Evolutionary conservation across 2,797 vertebrate species (phyloP).

Genomic region (Gallinago nigripennis): DNA sequence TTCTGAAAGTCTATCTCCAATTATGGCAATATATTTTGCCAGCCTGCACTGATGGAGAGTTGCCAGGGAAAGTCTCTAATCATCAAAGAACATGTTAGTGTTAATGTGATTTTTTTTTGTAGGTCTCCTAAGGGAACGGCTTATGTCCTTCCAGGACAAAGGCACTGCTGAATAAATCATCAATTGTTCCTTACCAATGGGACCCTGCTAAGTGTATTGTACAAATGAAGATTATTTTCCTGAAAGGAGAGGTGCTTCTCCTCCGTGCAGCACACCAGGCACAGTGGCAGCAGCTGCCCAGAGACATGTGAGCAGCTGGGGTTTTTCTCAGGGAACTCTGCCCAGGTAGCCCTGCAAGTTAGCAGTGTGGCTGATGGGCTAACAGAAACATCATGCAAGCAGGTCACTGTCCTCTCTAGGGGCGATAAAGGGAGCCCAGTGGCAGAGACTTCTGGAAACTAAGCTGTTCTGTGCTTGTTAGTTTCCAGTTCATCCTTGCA

Average conservation of each 20-base stretch:
- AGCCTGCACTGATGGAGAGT: not conserved
- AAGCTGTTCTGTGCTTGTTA: not conserved
- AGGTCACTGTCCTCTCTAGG: not conserved
- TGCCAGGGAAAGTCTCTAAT: conserved; percentile 53
- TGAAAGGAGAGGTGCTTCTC: not conserved
- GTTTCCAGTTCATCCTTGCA: not conserved
- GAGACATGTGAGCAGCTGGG: not conserved
- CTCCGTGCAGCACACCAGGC: not conserved
- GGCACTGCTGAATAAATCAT: conserved; percentile 14
- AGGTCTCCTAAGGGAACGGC: conserved; percentile 17
- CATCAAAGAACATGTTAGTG: conserved; percentile 4
- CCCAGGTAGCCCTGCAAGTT: not conserved
- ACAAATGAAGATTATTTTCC: not conserved
- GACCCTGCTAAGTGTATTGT: not conserved
- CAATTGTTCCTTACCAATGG: not conserved
- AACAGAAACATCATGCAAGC: not conserved
- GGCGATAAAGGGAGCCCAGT: not conserved
- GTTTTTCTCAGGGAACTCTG: not conserved
- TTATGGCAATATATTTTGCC: conserved; percentile 5
- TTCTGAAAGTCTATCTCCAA: not conserved
- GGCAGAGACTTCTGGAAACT: not conserved
- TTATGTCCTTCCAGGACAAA: conserved; percentile 41
- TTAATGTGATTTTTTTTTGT: conserved; percentile 1
- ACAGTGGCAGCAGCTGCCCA: not conserved
- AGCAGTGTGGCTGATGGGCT: not conserved